These are phyloP conservation scores for Eugnorisma glareosa DNA, from an alignment of 2,888 invertebrate genomes.

Conservation along the genomic window DNA sequence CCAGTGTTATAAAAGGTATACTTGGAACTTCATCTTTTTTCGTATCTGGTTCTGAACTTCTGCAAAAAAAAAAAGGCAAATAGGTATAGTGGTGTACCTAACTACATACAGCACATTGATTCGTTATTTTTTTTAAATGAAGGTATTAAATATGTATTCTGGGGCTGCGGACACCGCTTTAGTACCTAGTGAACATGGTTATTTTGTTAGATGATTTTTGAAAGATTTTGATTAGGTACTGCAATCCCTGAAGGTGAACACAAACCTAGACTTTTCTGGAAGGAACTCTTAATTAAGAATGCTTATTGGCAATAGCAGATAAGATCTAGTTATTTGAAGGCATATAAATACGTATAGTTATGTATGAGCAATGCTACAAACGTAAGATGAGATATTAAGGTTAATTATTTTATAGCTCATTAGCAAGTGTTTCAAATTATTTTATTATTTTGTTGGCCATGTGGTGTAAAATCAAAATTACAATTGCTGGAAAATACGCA, in stretches of 20 bases:
- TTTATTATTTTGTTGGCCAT: neutral
- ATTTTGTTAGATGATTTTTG: too few species aligned
- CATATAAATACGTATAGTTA: neutral
- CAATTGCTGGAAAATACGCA: neutral
- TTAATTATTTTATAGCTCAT: constrained; percentile 3
- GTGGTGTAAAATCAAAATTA: neutral
- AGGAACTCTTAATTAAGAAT: neutral
- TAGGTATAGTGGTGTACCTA: neutral
- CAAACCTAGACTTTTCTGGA: too few species aligned
- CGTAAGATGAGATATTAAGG: neutral
- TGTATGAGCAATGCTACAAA: neutral
- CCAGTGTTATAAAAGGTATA: constrained; percentile 83
- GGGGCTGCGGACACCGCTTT: too few species aligned
- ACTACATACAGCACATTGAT: neutral
- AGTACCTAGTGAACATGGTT: neutral
- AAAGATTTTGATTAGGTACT: neutral
- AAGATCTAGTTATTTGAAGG: neutral
- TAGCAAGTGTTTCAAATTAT: neutral
- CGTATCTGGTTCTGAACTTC: constrained; percentile 70
- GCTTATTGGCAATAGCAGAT: neutral
- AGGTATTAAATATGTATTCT: neutral
- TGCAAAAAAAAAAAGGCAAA: constrained; percentile 67
- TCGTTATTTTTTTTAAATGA: neutral
- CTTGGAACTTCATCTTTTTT: constrained; percentile 82
- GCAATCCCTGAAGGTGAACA: neutral